These are phyloP conservation scores for Heliconius cydno DNA, from an alignment of 2,888 invertebrate species.

Conservation along the genomic window DNA sequence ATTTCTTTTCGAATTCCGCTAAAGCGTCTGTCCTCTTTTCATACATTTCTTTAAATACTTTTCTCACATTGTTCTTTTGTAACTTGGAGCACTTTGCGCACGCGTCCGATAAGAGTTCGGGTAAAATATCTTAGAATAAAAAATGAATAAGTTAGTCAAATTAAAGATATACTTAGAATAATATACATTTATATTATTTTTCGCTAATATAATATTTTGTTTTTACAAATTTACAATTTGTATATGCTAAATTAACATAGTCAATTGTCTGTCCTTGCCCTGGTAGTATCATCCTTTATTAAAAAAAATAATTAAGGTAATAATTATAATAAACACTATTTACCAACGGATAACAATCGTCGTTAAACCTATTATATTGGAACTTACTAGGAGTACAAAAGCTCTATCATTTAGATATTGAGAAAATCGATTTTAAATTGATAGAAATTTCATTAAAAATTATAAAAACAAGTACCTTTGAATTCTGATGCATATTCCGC, in stretches of 20 bases:
- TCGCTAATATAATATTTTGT: too few relatives aligned
- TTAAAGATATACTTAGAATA: too few relatives aligned
- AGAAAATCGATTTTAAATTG: neutral
- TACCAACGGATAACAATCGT: too few relatives aligned
- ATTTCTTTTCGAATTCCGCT: constrained; percentile 61
- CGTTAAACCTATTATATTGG: too few relatives aligned
- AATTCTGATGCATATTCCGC: constrained; percentile 65
- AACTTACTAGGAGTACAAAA: too few relatives aligned
- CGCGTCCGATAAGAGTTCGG: constrained; percentile 68
- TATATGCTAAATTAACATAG: too few relatives aligned
- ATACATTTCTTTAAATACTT: constrained; percentile 64
- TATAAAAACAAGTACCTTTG: constrained; percentile 55
- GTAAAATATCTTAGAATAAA: constrained; percentile 61
- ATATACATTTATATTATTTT: too few relatives aligned
- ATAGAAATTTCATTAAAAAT: neutral
- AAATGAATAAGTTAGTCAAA: neutral
- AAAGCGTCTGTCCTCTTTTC: constrained; percentile 65
- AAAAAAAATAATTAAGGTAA: too few relatives aligned
- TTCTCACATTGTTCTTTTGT: constrained; percentile 63
- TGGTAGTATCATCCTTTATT: too few relatives aligned
- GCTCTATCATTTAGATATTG: neutral
- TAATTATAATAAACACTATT: too few relatives aligned
- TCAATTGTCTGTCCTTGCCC: too few relatives aligned
- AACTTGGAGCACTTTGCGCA: constrained; percentile 68
- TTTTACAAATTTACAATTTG: too few relatives aligned